phyloP scores from a whole-genome alignment of 2,888 invertebrate genomes.

The Bombylius major region DNA sequence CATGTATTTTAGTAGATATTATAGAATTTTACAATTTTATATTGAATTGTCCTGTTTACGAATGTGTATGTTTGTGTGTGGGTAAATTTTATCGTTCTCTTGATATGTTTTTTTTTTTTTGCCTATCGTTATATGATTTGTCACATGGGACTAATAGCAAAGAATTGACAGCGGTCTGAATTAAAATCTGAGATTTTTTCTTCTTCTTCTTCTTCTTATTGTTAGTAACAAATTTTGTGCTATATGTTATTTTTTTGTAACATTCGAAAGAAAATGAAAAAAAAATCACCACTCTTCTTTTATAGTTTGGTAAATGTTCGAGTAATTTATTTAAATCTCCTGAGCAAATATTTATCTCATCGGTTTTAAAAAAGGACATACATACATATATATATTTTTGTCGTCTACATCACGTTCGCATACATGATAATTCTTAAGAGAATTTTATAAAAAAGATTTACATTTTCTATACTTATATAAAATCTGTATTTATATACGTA shows the following conservation, averaged over 20 bases:
- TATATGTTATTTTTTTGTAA: not conserved
- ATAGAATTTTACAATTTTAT: no score
- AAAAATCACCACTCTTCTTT: no score
- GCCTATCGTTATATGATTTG: not conserved
- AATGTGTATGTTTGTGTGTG: no score
- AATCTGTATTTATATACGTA: no score
- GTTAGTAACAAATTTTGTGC: not conserved
- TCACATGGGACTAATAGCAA: slow-evolving; percentile 3
- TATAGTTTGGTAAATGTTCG: not conserved
- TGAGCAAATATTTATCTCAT: slow-evolving; percentile 4
- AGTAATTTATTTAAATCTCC: slow-evolving; percentile 6
- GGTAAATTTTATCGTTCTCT: no score
- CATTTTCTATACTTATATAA: no score
- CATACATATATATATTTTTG: no score
- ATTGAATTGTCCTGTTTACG: no score
- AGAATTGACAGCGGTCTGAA: not conserved
- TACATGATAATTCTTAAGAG: no score
- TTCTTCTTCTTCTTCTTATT: not conserved
- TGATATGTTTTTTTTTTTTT: not conserved
- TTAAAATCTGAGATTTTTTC: not conserved
- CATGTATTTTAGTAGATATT: no score
- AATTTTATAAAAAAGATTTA: no score
- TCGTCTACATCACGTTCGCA: not conserved
- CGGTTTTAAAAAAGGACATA: not conserved
- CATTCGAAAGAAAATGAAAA: no score